phyloP scores from a whole-genome alignment of 2,113 vertebrate species.

The Lynx canadensis region DNA sequence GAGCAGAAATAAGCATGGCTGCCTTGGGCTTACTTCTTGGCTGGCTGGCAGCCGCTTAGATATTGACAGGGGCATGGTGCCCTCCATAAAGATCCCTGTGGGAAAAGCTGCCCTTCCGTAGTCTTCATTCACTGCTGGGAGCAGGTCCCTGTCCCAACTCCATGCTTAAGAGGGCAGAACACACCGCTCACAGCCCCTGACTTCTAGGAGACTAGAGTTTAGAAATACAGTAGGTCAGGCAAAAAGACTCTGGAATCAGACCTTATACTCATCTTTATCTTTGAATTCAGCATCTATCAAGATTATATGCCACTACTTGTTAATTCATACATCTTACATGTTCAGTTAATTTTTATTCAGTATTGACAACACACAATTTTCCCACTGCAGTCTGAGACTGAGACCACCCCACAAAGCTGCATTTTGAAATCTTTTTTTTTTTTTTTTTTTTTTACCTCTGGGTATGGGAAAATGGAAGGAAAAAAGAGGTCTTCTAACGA shows the following conservation, averaged over 20 bases:
- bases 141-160: not conserved
- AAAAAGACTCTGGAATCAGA: not conserved
- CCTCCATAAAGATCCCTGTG: not conserved
- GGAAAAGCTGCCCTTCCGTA: not conserved
- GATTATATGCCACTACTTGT: not conserved
- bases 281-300: not conserved
- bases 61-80: not conserved
- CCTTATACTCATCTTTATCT: not conserved
- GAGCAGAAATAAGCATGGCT: not conserved
- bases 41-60: rapidly evolving
- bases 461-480: constrained; percentile 41
- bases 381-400: not conserved
- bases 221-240: not conserved
- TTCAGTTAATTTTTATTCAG: not conserved
- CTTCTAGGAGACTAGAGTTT: not conserved
- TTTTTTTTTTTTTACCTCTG: constrained; percentile 33
- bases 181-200: not conserved
- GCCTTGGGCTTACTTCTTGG: not conserved
- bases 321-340: not conserved
- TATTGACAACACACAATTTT: not conserved
- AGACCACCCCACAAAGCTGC: constrained; percentile 44
- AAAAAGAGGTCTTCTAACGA: constrained; percentile 52
- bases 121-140: not conserved
- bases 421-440: constrained; percentile 56
- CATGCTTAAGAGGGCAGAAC: not conserved